Conservation (phyloP, 2,113 vertebrate species). For the Plecturocebus donacophilus region DNA sequence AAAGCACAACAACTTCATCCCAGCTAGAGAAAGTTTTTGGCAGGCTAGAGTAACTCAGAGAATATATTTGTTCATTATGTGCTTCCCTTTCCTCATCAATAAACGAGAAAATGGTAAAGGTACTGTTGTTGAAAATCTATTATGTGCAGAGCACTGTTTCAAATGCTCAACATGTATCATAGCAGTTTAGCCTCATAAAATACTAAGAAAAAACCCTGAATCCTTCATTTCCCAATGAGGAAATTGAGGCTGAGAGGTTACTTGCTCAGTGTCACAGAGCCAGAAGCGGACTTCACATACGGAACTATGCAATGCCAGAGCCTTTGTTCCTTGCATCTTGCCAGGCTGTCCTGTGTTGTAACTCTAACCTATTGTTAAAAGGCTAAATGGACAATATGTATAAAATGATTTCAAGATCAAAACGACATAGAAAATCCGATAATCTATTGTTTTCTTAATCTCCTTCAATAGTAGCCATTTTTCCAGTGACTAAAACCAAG, state of each 20-base stretch:
- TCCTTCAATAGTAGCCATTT: not conserved
- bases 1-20: not conserved
- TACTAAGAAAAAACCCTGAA: not conserved
- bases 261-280: not conserved
- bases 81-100: not conserved
- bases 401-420: conserved; percentile 30
- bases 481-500: conserved; percentile 21
- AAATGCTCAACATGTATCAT: not conserved
- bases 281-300: not conserved
- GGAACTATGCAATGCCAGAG: not conserved
- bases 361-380: not conserved
- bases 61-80: not conserved
- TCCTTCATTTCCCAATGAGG: not conserved
- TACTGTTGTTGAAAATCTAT: not conserved
- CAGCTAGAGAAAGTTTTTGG: not conserved
- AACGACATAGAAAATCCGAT: not conserved
- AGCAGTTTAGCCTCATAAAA: not conserved
- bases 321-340: not conserved
- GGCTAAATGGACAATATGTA: not conserved
- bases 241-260: not conserved
- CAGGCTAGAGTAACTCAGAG: not conserved
- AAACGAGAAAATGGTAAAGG: not conserved
- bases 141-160: not conserved
- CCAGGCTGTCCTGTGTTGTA: not conserved
- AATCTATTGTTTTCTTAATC: not conserved